Evolutionary conservation across 2,888 invertebrate species (phyloP).

Genomic region (Ochropleura leucogaster): DNA sequence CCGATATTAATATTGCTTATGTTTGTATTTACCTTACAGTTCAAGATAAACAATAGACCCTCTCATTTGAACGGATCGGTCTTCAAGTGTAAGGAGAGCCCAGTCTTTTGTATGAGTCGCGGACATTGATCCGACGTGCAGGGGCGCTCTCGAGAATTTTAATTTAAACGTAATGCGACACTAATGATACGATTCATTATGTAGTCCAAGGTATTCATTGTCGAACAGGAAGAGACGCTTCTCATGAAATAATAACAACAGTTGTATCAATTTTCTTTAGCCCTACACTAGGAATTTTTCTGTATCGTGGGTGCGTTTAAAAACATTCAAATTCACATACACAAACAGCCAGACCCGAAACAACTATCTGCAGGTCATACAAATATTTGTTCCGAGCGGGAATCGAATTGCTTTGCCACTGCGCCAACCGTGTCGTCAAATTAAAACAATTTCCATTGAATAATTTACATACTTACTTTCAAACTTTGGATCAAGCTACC

Average conservation of each 20-base stretch:
- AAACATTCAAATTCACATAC: too few relatives aligned
- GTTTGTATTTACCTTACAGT: constrained; percentile 38
- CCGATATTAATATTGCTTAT: constrained; percentile 30
- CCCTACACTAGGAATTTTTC: too few relatives aligned
- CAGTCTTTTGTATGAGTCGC: constrained; percentile 18
- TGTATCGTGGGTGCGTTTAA: too few relatives aligned
- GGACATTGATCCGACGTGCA: constrained; percentile 36
- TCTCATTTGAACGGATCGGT: constrained; percentile 1
- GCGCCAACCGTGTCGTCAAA: too few relatives aligned
- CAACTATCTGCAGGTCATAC: too few relatives aligned
- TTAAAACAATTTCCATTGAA: constrained; percentile 53
- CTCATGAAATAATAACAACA: constrained; percentile 23
- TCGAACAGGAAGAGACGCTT: constrained; percentile 15
- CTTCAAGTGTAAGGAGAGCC: constrained; percentile 14
- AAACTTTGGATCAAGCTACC: constrained; percentile 47
- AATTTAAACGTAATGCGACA: constrained; percentile 38
- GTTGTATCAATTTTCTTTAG: too few relatives aligned
- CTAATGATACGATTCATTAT: constrained; percentile 35
- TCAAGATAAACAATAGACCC: constrained; percentile 26
- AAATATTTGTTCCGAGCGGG: too few relatives aligned
- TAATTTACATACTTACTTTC: constrained; percentile 53
- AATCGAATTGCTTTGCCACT: too few relatives aligned
- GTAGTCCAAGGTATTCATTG: constrained; percentile 1
- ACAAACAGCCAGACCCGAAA: too few relatives aligned
- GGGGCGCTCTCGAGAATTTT: constrained; percentile 35